These are phyloP conservation scores for Plutomurus gul DNA, from an alignment of 1,140 invertebrate genomes.

Conservation along the genomic window DNA sequence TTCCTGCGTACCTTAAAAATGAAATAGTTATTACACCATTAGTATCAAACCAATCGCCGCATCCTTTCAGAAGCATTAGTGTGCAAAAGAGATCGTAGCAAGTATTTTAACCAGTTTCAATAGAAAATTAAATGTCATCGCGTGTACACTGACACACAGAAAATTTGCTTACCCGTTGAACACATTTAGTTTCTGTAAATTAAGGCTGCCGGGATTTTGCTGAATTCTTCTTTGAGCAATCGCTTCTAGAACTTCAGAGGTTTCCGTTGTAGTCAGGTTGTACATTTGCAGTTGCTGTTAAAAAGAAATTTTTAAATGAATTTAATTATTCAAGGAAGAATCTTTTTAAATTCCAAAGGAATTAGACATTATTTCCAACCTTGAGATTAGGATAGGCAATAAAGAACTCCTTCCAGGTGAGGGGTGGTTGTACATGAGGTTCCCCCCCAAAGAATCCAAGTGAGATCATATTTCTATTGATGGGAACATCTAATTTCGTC, in stretches of 20 bases:
- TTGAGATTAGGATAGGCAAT: constrained; percentile 28
- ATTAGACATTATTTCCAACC: neutral
- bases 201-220: neutral
- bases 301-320: neutral
- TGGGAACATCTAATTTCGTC: neutral
- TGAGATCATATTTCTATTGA: constrained; percentile 36
- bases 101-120: too few species aligned
- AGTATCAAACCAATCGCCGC: constrained; percentile 19
- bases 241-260: neutral
- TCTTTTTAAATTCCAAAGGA: neutral
- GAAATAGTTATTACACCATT: neutral
- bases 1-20: constrained; percentile 18
- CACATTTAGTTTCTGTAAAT: constrained; percentile 35
- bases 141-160: too few species aligned
- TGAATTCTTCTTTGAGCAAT: neutral
- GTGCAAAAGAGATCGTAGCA: neutral
- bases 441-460: constrained; percentile 37
- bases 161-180: constrained; percentile 35
- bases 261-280: neutral
- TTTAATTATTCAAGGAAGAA: neutral
- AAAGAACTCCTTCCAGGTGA: constrained; percentile 35
- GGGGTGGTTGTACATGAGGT: constrained; percentile 14
- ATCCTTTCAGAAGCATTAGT: constrained; percentile 16
- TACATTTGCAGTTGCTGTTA: constrained; percentile 29
- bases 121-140: too few species aligned